Base-by-base conservation (phyloP, 2,797 vertebrate species). In the Hemibagrus guttatus region DNA sequence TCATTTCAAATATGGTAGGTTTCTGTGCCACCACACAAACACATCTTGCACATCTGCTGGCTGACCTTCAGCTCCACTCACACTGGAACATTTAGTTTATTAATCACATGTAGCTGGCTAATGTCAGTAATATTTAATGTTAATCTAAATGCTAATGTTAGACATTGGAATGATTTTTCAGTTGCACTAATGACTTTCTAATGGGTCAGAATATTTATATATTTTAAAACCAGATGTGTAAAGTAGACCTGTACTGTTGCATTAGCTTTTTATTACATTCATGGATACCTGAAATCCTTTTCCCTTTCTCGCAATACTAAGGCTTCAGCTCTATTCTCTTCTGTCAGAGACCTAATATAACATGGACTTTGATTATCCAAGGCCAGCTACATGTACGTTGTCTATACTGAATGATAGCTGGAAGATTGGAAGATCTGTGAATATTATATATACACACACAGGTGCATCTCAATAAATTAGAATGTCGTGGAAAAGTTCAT, bases 111-210 rank as follows among this genome's bases (percentile, higher is more conserved):
- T 42, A 42, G 12, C 21, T 26, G 14, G 35, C 21, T 61, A 42
- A 42, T 42, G 9, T 5, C 76, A 35, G 31, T 35, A 58, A 79
- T 79, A 58, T 79, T 79, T 59, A 79, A 59, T 58, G 17, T 17
- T 54, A 76, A 58, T 79, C 28, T 35, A 58, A 39, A 79, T 79
- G 75, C 54, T 14, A 79, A 59, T 79, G 76, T 39, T 59, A 79
- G 56, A 11, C 31, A 39, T 7, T 23, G 35, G 11, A 35, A 31
- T 54, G 26, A 28, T 54, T 16, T 31, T 31, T 31, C 46, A 1
- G 8, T 1, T 16, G 6, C 26, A 17, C 74, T 76, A 19, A 76
- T 19, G n/a, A 31, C 49, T 54, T 28, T 54, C 16, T 9, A 76
- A 31, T 21, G 31, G 23, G 8, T 16, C 28, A 23, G 54, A 58